phyloP scores from a whole-genome alignment of 2,113 vertebrate genomes.

The Piprites chloris region DNA sequence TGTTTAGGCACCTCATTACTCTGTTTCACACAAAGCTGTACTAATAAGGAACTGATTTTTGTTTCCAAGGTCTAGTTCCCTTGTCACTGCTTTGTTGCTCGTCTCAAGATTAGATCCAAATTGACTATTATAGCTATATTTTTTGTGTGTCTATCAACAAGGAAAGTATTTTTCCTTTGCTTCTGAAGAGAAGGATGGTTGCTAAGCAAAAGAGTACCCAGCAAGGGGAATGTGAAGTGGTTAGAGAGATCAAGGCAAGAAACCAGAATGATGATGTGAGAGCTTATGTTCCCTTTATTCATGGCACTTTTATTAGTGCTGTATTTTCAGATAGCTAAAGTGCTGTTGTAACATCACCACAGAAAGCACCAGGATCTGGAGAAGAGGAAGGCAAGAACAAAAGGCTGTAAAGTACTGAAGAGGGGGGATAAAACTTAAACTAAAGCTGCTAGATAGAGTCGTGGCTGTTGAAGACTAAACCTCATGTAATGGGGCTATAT shows the following conservation, averaged over 20 bases:
- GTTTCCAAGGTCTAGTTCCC: background rate
- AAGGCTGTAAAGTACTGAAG: slow-evolving; percentile 2
- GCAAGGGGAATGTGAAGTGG: background rate
- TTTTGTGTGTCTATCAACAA: background rate
- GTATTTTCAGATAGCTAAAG: slow-evolving; percentile 17
- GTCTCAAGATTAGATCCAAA: background rate
- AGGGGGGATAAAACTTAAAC: background rate
- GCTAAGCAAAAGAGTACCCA: background rate
- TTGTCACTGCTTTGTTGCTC: background rate
- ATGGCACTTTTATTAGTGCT: background rate
- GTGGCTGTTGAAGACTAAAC: background rate
- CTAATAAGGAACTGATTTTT: background rate
- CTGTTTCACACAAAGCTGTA: background rate
- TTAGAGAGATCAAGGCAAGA: slow-evolving; percentile 32
- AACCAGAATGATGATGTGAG: slow-evolving; percentile 3
- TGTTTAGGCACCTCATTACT: background rate
- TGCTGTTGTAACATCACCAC: background rate
- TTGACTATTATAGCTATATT: background rate
- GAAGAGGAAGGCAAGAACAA: slow-evolving; percentile 1
- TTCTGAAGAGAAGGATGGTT: background rate
- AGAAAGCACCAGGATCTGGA: background rate
- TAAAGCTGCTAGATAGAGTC: background rate
- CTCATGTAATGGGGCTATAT: background rate
- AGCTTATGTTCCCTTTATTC: slow-evolving; percentile 21
- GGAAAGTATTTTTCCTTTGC: background rate